Evolutionary conservation across 1,140 invertebrate genomes (phyloP), one percentile per base, ranked within the genome.

Genomic region (Hycleus cichorii): DNA sequence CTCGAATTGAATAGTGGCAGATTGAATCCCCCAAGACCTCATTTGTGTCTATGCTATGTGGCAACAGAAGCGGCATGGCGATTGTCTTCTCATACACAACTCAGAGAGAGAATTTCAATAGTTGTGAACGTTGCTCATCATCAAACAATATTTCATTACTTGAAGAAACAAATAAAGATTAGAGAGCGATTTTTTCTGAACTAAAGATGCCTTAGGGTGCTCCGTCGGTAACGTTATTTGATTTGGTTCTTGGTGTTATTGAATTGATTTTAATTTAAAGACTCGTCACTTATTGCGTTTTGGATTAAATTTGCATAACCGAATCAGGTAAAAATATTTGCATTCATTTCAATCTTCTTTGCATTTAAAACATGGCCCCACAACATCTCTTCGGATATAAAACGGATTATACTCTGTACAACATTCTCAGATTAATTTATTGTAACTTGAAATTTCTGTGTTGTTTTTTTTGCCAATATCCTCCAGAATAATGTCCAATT

Each of bases 1-100:
- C 54, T 43, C 39, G 54, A 57, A 57, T 57, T 57, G 46, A 57
- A 57, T 57, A 26, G 54, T 38, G 54, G 54, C 54, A 57, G 54
- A 57, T 57, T 57, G 54, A 49, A 49, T 42, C 54, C 47, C 32
- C 40, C 39, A 5, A 26, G 47, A 47, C 39, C 40, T 46, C 39
- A 39, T 8, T 49, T 49, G 39, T 49, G 10, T 42, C 9, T 9
- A 46, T 24, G 44, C 7, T 24, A 6, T 8, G 4, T 11, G 24
- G 2, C 25, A 53, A 53, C 7, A 5, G 4, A 5, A 7, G 4
- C 4, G 32, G 3, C 7, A 7, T 32, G 32, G 32, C 32, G 32
- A 32, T 4, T 32, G 32, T 32, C 4, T 32, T 32, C 32, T 18
- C 18, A 18, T 18, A 18, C 18, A 18, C 18, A 18, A 18, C 1